A percentile compares a stretch with the other conserved stretches of the same genome.
Conservation (phyloP, 2,113 vertebrate genomes). For the Petroica traversi region DNA sequence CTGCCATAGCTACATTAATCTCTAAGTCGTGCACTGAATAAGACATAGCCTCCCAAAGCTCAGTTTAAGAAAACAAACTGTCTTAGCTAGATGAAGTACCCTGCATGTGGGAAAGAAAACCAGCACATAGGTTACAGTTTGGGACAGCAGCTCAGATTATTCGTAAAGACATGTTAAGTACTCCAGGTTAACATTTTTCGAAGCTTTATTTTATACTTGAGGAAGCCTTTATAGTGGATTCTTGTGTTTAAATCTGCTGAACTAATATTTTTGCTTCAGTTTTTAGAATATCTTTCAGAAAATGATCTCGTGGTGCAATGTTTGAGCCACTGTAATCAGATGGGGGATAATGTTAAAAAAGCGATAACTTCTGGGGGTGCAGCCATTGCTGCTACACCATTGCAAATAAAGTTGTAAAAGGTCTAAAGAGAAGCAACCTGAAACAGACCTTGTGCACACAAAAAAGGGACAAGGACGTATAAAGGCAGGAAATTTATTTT, state of each 20-base stretch:
- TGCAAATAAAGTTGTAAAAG: not conserved
- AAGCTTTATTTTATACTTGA: not conserved
- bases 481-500: not conserved
- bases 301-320: not conserved
- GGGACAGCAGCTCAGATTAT: not conserved
- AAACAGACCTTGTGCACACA: not conserved
- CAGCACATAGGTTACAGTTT: not conserved
- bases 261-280: not conserved
- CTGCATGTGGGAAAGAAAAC: not conserved
- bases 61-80: not conserved
- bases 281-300: not conserved
- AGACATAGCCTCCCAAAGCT: not conserved
- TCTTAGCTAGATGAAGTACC: not conserved
- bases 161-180: not conserved
- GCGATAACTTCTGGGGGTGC: not conserved
- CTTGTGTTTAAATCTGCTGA: not conserved
- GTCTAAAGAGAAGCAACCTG: not conserved
- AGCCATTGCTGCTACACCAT: not conserved
- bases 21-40: fast-evolving
- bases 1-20: not conserved
- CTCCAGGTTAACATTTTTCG: not conserved
- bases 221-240: not conserved
- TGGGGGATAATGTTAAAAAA: not conserved
- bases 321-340: not conserved
- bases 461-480: not conserved